phyloP scores from a whole-genome alignment of 2,113 vertebrate genomes.

The Calypte anna region DNA sequence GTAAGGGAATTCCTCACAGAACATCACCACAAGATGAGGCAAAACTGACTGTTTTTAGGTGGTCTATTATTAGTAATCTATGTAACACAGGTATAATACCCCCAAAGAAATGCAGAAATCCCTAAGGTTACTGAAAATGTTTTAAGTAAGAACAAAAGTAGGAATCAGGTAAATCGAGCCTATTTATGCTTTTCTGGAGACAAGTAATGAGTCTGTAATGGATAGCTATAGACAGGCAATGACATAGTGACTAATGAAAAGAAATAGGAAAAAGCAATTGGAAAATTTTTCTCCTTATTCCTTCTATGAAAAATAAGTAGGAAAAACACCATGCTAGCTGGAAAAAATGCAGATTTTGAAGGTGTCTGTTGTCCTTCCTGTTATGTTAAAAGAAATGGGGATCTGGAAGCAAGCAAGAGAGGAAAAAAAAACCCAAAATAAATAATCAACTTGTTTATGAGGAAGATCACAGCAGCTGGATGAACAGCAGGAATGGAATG shows the following conservation, averaged over 20 bases:
- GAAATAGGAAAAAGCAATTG: constrained; percentile 55
- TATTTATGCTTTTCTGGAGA: constrained; percentile 18
- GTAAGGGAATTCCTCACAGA: background rate
- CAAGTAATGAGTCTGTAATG: background rate
- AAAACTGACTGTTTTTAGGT: background rate
- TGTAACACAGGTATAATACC: background rate
- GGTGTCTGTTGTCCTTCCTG: constrained; percentile 64
- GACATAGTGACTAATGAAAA: constrained; percentile 39
- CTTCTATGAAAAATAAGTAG: constrained; percentile 60
- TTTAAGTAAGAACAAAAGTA: background rate
- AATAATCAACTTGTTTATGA: constrained; percentile 60
- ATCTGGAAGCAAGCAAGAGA: constrained; percentile 10
- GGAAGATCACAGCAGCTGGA: constrained; percentile 45
- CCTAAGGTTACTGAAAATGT: background rate
- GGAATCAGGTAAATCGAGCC: constrained; percentile 11
- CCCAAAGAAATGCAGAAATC: background rate
- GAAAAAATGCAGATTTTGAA: constrained; percentile 50
- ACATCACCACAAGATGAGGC: background rate
- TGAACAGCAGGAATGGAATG: constrained; percentile 20
- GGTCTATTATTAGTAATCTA: background rate
- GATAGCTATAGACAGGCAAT: constrained; percentile 40
- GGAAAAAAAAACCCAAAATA: background rate
- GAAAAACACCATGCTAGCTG: constrained; percentile 53
- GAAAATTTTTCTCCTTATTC: constrained; percentile 43
- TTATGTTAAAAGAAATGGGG: constrained; percentile 39